These are phyloP conservation scores for Platichthys stellatus DNA, from an alignment of 2,113 vertebrate species.

Conservation along the genomic window DNA sequence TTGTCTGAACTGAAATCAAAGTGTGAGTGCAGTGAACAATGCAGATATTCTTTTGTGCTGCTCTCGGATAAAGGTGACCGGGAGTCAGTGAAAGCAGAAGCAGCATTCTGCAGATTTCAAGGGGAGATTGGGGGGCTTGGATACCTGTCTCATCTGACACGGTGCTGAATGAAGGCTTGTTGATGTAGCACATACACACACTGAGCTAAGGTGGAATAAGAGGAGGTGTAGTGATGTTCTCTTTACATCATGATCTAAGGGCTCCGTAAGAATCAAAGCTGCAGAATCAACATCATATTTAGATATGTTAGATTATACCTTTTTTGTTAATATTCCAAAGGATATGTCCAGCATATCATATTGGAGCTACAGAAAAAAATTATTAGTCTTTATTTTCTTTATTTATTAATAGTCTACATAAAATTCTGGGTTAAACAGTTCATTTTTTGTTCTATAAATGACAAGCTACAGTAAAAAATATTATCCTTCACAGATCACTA, in stretches of 20 bases:
- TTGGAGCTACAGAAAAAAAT: too few species aligned
- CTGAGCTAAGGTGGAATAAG: background rate
- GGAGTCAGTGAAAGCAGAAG: slow-evolving; percentile 47
- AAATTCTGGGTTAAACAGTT: background rate
- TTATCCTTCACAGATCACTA: background rate
- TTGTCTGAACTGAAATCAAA: slow-evolving; percentile 35
- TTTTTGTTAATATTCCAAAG: too few species aligned
- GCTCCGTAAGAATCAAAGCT: background rate
- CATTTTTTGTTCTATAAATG: background rate
- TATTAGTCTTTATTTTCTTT: background rate
- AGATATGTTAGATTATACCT: background rate
- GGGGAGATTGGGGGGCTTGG: slow-evolving; percentile 33
- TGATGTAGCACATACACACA: slow-evolving; percentile 29
- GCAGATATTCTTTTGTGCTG: slow-evolving; percentile 44
- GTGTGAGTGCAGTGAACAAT: slow-evolving; percentile 46
- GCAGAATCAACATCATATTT: background rate
- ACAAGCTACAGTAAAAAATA: background rate
- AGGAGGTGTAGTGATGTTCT: background rate
- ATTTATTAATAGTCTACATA: background rate
- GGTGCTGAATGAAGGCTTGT: slow-evolving; percentile 33
- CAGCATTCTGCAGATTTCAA: slow-evolving; percentile 56
- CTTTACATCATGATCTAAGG: background rate
- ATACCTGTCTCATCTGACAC: slow-evolving; percentile 33
- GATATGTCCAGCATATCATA: too few species aligned
- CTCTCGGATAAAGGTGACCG: slow-evolving; percentile 44